A percentile compares a stretch with the other conserved stretches of the same genome.
Evolutionary conservation across 2,888 invertebrate genomes (phyloP).

Genomic region (Lepetodrilus schrolli): DNA sequence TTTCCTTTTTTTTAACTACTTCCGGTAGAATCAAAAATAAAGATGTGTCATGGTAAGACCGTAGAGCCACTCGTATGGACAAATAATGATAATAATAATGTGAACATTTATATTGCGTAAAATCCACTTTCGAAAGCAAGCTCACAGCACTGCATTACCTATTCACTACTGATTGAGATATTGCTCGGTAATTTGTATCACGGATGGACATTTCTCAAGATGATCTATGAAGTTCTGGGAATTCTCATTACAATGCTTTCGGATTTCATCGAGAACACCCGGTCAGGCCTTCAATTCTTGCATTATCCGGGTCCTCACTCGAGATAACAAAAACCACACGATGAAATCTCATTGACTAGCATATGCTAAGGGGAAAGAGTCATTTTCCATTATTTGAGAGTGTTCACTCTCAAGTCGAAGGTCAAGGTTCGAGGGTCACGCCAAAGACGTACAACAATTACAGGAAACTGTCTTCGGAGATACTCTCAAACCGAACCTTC

Average conservation of each 20-base stretch:
- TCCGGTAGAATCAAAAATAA: too few relatives aligned
- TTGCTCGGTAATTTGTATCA: too few relatives aligned
- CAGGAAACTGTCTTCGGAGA: neutral
- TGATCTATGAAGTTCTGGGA: too few relatives aligned
- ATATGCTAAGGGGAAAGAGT: neutral
- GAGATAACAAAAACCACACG: neutral
- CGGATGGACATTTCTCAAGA: too few relatives aligned
- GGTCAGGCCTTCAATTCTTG: neutral
- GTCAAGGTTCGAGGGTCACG: slow-evolving; percentile 6
- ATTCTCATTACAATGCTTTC: slow-evolving; percentile 19
- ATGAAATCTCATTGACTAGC: neutral
- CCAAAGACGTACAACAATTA: neutral
- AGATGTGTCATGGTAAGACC: too few relatives aligned
- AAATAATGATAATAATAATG: too few relatives aligned
- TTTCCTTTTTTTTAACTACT: too few relatives aligned
- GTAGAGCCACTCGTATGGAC: too few relatives aligned
- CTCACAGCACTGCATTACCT: too few relatives aligned
- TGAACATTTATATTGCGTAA: too few relatives aligned
- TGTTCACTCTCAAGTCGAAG: neutral
- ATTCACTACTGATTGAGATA: too few relatives aligned
- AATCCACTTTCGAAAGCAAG: too few relatives aligned
- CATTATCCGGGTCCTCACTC: neutral
- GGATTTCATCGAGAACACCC: neutral
- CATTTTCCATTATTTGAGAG: neutral
- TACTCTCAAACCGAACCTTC: neutral